Evolutionary conservation across 1,140 invertebrate species (phyloP), one percentile per base, ranked within the genome.

Genomic region (Helicorthomorpha holstii): DNA sequence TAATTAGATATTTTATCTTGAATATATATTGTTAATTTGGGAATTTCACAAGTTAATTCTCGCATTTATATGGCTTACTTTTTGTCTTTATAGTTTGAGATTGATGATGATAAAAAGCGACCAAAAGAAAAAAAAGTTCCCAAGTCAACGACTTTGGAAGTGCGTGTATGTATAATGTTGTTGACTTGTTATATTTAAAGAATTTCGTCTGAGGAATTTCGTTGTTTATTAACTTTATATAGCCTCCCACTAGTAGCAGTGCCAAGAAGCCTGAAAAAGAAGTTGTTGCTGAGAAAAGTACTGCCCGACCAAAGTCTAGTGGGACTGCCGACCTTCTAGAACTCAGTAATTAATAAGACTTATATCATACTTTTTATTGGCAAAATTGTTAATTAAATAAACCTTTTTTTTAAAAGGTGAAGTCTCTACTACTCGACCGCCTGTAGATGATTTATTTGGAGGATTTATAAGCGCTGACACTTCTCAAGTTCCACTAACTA

Each of bases 371-470:
- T 34, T 7, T 23, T 42, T 16, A 50, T 3, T 44, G 42, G n/a
- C n/a, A 21, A 43, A 7, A 21, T 7, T 44, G 19, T 22, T 22
- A 7, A 7, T 46, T 10, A 46, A 19, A 46, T 22, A 27, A 50
- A 42, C 42, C 42, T 21, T 10, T 19, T n/a, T 23, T 19, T 44
- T 34, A 16, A 21, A 12, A 42, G 41, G 23, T 24, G 23, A 23
- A 48, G 24, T 16, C 24, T 16, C 43, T 16, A 10, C 48, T n/a
- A 38, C 48, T n/a, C n/a, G n/a, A n/a, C n/a, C n/a, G 16, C 24
- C 24, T 43, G 27, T 25, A 53, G 56, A 59, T 45, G 54, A 58
- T 26, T 44, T 55, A 29, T 59, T 59, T 53, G 58, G 55, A 48
- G 49, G 29, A 34, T 59, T 59, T 51, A 48, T 59, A 19, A 56